Evolutionary conservation across 2,797 vertebrate species (phyloP).

Genomic region (Sparus aurata): DNA sequence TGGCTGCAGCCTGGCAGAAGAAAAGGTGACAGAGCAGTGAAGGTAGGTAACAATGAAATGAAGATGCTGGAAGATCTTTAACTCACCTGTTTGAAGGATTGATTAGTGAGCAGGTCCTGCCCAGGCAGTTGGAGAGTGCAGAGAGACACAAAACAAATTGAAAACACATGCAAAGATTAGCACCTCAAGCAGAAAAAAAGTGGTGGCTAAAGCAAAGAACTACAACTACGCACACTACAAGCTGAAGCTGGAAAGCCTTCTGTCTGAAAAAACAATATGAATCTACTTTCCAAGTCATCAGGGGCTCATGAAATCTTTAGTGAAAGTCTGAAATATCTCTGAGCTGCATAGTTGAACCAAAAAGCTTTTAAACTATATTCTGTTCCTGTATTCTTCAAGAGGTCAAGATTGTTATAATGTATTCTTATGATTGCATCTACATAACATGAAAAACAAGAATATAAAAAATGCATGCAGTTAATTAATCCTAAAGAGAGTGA

Average conservation of each 20-base stretch:
- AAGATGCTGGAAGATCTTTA: conserved; percentile 43
- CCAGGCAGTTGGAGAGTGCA: conserved; percentile 87
- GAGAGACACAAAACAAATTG: conserved; percentile 74
- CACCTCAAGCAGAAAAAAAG: conserved; percentile 74
- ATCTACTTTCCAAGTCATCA: conserved; percentile 49
- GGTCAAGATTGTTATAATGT: conserved; percentile 36
- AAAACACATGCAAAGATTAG: conserved; percentile 87
- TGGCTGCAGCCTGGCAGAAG: conserved; percentile 35
- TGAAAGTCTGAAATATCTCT: conserved; percentile 12
- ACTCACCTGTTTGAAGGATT: conserved; percentile 96
- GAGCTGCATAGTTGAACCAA: conserved; percentile 20
- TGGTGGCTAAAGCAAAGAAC: conserved; percentile 65
- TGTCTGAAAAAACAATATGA: conserved; percentile 32
- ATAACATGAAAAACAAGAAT: conserved; percentile 60
- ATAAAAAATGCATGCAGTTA: conserved; percentile 66
- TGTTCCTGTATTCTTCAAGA: conserved; percentile 38
- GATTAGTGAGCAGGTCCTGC: conserved; percentile 98
- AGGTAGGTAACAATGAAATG: conserved; percentile 31
- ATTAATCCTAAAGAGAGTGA: conserved; percentile 57
- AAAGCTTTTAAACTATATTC: conserved; percentile 16
- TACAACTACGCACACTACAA: conserved; percentile 65
- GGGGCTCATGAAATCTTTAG: conserved; percentile 55
- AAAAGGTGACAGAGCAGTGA: conserved; percentile 32
- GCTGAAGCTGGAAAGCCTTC: conserved; percentile 61
- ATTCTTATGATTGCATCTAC: conserved; percentile 62